Evolutionary conservation across 2,113 vertebrate genomes (phyloP).

Genomic region (Nesogale talazaci): DNA sequence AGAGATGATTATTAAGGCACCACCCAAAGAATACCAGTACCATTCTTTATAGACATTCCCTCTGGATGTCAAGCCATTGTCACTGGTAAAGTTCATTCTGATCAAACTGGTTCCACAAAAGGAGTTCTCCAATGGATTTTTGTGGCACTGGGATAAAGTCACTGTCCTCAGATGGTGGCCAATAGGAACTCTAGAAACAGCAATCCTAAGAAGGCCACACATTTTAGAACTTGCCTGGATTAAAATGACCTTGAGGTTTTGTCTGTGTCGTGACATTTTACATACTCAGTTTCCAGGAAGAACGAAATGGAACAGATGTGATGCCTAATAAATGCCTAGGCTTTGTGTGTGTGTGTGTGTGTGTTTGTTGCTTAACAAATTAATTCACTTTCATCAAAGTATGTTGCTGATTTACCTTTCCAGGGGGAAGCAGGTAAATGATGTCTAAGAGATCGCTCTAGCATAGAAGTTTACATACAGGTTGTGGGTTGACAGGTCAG

Average conservation of each 20-base stretch:
- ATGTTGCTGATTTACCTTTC: slow-evolving; percentile 44
- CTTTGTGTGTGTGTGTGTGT: background rate
- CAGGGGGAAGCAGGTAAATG: slow-evolving; percentile 1
- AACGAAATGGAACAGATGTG: slow-evolving; percentile 45
- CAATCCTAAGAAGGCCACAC: background rate
- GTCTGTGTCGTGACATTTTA: slow-evolving; percentile 12
- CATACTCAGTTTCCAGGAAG: slow-evolving; percentile 47
- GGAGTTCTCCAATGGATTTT: background rate
- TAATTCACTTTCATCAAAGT: slow-evolving; percentile 45
- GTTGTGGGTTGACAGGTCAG: background rate
- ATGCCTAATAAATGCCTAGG: slow-evolving; percentile 39
- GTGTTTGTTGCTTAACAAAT: slow-evolving; percentile 31
- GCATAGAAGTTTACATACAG: slow-evolving; percentile 13
- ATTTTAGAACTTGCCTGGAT: background rate
- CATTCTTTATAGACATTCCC: background rate
- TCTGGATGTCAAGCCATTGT: slow-evolving; percentile 17
- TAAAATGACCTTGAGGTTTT: background rate
- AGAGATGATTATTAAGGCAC: slow-evolving; percentile 19
- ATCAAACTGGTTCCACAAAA: background rate
- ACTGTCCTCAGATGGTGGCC: background rate
- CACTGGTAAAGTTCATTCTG: background rate
- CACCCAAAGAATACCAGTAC: background rate
- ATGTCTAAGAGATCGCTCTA: slow-evolving; percentile 51
- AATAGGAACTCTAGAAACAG: slow-evolving; percentile 8
- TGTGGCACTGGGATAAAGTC: background rate